These are phyloP conservation scores for Aethina tumida DNA, from an alignment of 1,140 invertebrate genomes.

Conservation along the genomic window DNA sequence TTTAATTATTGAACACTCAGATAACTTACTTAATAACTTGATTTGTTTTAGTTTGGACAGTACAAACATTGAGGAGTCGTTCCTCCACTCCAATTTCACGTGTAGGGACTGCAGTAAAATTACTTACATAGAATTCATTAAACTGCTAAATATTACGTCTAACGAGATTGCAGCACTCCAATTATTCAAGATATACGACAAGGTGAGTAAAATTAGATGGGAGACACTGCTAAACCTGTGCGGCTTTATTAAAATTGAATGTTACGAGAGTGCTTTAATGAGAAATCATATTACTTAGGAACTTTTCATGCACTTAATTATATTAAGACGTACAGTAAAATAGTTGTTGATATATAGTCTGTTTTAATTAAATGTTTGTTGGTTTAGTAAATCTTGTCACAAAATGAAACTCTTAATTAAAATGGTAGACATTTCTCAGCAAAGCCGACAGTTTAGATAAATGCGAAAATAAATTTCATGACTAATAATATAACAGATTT, in stretches of 20 bases:
- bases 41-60: conserved; percentile 24
- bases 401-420: too few relatives aligned
- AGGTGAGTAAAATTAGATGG: conserved; percentile 41
- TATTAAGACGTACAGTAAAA: not conserved
- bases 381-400: too few relatives aligned
- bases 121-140: conserved; percentile 49
- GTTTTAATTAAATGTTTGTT: too few relatives aligned
- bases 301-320: not conserved
- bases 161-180: conserved; percentile 44
- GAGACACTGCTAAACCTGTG: not conserved
- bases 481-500: too few relatives aligned
- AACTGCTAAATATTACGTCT: conserved; percentile 48
- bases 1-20: conserved; percentile 6
- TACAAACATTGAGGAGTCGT: conserved; percentile 26
- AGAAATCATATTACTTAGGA: too few relatives aligned
- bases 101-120: conserved; percentile 40
- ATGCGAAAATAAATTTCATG: too few relatives aligned
- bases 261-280: not conserved
- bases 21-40: not conserved
- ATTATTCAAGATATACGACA: conserved; percentile 59
- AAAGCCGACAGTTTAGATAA: too few relatives aligned
- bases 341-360: not conserved
- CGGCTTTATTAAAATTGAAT: not conserved
- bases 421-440: too few relatives aligned
- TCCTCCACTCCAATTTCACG: conserved; percentile 27